Conservation (phyloP, 2,888 invertebrate genomes). For the Bugula neritina region DNA sequence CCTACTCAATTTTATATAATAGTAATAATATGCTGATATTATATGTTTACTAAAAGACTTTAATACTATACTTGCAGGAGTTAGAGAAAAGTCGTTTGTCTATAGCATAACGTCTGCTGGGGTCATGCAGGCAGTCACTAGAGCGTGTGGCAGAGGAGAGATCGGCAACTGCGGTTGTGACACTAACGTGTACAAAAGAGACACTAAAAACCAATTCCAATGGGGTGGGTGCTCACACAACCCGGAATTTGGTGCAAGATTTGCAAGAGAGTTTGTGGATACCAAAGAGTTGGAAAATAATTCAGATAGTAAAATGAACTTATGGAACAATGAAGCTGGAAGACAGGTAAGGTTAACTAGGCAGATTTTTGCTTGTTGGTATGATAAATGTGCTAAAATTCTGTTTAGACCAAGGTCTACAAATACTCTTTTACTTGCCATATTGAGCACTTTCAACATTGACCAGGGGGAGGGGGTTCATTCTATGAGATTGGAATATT, state of each 20-base stretch:
- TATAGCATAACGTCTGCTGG: constrained; percentile 83
- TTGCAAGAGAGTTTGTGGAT: constrained; percentile 80
- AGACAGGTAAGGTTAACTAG: constrained; percentile 67
- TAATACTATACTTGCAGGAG: too few species aligned
- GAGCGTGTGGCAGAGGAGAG: constrained; percentile 67
- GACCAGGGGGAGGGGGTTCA: too few species aligned
- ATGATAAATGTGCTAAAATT: too few species aligned
- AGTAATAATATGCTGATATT: too few species aligned
- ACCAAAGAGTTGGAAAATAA: constrained; percentile 68
- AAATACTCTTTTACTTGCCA: too few species aligned
- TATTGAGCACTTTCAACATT: too few species aligned
- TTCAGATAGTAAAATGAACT: constrained; percentile 75
- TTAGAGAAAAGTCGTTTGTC: constrained; percentile 81
- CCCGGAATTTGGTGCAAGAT: constrained; percentile 68
- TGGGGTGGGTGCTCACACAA: constrained; percentile 91
- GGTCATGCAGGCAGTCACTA: constrained; percentile 79
- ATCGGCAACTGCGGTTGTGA: constrained; percentile 84
- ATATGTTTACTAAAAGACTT: too few species aligned
- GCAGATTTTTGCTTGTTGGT: too few species aligned
- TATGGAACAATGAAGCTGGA: constrained; percentile 88
- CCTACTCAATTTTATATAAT: too few species aligned
- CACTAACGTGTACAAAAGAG: constrained; percentile 65
- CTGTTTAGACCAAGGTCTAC: too few species aligned
- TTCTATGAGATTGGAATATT: too few species aligned
- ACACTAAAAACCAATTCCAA: constrained; percentile 65